Base-by-base conservation (phyloP, 1,140 invertebrate species). In the Lethocerus indicus region DNA sequence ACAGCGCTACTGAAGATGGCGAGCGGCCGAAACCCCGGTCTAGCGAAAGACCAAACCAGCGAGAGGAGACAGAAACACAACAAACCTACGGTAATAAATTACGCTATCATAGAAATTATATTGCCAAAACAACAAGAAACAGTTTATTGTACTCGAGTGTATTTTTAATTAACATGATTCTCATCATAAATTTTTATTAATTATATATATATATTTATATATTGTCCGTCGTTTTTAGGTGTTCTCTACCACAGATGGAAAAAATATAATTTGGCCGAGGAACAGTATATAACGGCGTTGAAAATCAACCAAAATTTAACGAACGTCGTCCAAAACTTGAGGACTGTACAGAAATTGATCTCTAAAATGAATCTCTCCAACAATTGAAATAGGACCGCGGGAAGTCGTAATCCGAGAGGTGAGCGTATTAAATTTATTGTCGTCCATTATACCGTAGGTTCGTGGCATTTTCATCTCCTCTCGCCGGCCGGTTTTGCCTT, bases 211-310 rank as follows among this genome's bases (percentile, higher is more conserved):
- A n/a, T n/a, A n/a, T n/a, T 46, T 41, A 18, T 18, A 48, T 44
- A 28, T 28, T 49, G 23, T 50, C 24, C 58, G 51, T 57, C 54
- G 56, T 58, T 73, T 73, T 35, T 59, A 87, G 87, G 88, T 53
- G 89, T 96, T 24, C 67, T 95, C 1, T 95, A 94, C 67, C 91
- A 96, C 67, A 76, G 87, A 29, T 94, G 88, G 89, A 81, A 83
- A 45, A 88, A 83, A 68, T 70, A 75, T 53, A 64, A 76, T 1
- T 63, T 75, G 53, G 90, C 90, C 2, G 73, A 79, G 60, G 59
- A 71, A 47, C 75, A 78, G 63, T 96, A 96, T 60, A 67, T 68
- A 48, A 76, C 71, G 62, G 84, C 89, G 13, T 64, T 91, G 29
- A 63, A 71, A 58, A 60, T 91, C 2, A 75, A 89, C 61, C 79